Evolutionary conservation across 2,113 vertebrate genomes (phyloP).

Genomic region (Sorex fumeus): DNA sequence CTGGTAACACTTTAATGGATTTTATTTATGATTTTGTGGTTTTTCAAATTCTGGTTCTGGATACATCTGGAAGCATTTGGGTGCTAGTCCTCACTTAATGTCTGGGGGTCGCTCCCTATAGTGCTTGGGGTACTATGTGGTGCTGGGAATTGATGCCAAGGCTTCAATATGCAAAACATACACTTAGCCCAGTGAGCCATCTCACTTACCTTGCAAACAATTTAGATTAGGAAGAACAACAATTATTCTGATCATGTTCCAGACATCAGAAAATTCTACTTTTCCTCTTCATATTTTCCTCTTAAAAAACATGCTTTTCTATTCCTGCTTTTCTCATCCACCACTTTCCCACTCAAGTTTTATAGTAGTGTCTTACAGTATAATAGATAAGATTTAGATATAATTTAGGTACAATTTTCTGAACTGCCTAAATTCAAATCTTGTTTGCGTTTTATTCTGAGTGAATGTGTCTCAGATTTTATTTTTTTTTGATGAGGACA

Average conservation of each 20-base stretch:
- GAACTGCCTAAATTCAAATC: slow-evolving; percentile 27
- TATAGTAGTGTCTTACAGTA: neutral
- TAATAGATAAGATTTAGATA: slow-evolving; percentile 23
- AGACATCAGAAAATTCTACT: slow-evolving; percentile 57
- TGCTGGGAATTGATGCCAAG: no score
- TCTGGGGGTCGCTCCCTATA: no score
- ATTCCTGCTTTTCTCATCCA: neutral
- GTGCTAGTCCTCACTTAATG: no score
- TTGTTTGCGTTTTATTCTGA: neutral
- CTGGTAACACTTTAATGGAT: neutral
- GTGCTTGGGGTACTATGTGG: no score
- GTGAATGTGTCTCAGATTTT: no score
- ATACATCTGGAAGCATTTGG: no score
- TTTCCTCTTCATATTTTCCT: neutral
- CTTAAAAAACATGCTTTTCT: neutral
- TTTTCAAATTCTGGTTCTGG: neutral
- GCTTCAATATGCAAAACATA: no score
- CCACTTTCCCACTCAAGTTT: slow-evolving; percentile 2
- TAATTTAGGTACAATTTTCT: neutral
- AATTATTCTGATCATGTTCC: neutral
- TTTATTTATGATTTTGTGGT: slow-evolving; percentile 24
- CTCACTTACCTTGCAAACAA: no score
- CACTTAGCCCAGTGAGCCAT: no score
- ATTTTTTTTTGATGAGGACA: no score
- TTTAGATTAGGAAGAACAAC: neutral